phyloP scores from a whole-genome alignment of 2,797 vertebrate genomes.

The Hippopotamyrus pictus region DNA sequence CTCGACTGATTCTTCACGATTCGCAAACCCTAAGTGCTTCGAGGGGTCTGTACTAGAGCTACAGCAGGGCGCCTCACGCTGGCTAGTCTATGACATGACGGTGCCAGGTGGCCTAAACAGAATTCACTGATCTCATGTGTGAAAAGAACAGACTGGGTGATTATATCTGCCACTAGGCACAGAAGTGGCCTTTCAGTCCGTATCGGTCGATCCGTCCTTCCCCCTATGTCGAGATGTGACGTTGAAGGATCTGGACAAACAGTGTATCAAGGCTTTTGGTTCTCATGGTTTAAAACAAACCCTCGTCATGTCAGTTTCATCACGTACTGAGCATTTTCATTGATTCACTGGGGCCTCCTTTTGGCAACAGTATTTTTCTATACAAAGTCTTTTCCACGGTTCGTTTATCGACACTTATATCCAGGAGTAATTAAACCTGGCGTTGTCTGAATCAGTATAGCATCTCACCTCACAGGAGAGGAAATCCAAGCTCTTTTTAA shows the following conservation, averaged over 20 bases:
- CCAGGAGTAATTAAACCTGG: neutral
- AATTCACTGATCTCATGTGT: constrained; percentile 60
- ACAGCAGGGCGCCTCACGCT: constrained; percentile 61
- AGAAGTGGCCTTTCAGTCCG: neutral
- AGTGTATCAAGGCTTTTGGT: neutral
- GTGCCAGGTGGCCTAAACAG: constrained; percentile 61
- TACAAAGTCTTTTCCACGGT: neutral
- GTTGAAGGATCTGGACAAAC: neutral
- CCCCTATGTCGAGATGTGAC: neutral
- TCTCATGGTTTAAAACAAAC: neutral
- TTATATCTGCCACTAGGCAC: neutral
- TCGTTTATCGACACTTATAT: neutral
- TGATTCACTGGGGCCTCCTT: neutral
- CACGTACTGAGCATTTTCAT: neutral
- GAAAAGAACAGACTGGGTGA: constrained; percentile 36
- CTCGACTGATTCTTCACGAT: constrained; percentile 59
- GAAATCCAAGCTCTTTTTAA: neutral
- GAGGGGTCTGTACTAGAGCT: constrained; percentile 67
- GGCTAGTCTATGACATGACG: constrained; percentile 56
- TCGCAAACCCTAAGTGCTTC: constrained; percentile 71
- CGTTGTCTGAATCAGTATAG: neutral
- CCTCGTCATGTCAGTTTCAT: neutral
- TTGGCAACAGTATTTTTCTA: neutral
- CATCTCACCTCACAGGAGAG: neutral
- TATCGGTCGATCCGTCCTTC: neutral